phyloP scores from a whole-genome alignment of 2,888 invertebrate species.

The Ecliptopera silaceata region DNA sequence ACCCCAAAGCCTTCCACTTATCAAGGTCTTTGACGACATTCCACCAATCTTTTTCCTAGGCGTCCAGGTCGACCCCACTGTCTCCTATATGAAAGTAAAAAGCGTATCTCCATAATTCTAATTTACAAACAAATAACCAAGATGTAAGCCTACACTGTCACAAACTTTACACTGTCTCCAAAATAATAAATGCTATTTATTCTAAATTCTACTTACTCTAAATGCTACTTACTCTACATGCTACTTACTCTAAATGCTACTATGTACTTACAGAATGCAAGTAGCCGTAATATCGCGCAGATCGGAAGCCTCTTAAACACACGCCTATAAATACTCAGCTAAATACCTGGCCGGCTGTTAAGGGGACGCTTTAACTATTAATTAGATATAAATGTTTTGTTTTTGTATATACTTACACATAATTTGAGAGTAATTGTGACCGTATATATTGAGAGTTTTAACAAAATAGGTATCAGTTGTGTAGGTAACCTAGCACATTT shows the following conservation, averaged over 20 bases:
- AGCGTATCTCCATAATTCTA: neutral
- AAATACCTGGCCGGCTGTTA: conserved; percentile 69
- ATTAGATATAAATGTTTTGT: neutral
- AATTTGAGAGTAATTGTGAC: too few species aligned
- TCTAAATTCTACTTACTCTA: conserved; percentile 12
- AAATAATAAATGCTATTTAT: neutral
- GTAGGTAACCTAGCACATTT: too few species aligned
- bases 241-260: conserved; percentile 1
- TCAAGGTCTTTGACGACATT: too few species aligned
- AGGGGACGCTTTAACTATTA: conserved; percentile 42
- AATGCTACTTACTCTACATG: conserved; percentile 9
- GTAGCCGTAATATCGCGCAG: conserved; percentile 38
- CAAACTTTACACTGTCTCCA: neutral
- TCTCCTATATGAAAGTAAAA: too few species aligned
- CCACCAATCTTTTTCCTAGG: too few species aligned
- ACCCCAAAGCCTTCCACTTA: too few species aligned
- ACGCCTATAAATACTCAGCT: conserved; percentile 68
- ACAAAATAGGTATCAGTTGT: too few species aligned
- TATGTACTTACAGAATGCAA: conserved; percentile 4
- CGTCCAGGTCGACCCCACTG: too few species aligned
- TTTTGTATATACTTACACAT: too few species aligned
- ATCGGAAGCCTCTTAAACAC: conserved; percentile 59
- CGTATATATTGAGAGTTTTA: too few species aligned
- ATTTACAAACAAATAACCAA: neutral
- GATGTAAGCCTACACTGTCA: too few species aligned